A percentile compares a stretch with the other conserved stretches of the same genome.
phyloP scores from a whole-genome alignment of 2,888 invertebrate species.

The Rhagonycha lutea region DNA sequence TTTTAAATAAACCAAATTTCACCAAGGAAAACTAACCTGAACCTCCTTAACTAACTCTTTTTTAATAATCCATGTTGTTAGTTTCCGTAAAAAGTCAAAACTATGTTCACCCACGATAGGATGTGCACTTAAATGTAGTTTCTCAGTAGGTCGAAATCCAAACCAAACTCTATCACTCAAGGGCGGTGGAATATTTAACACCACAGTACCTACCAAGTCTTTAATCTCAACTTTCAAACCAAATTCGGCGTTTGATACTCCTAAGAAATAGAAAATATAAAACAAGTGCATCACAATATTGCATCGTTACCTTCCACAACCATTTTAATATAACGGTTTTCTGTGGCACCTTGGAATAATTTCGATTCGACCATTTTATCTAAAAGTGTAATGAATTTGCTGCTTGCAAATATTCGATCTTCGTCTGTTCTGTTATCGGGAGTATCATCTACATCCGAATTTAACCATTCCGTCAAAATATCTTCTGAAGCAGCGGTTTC shows the following conservation, averaged over 20 bases:
- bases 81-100: slow-evolving; percentile 72
- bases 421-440: slow-evolving; percentile 81
- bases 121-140: slow-evolving; percentile 75
- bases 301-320: slow-evolving; percentile 73
- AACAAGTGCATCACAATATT: background rate
- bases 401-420: slow-evolving; percentile 58
- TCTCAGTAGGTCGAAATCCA: slow-evolving; percentile 83
- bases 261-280: slow-evolving; percentile 30
- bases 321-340: slow-evolving; percentile 82
- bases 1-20: background rate
- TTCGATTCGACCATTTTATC: slow-evolving; percentile 84
- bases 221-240: slow-evolving; percentile 83
- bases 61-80: slow-evolving; percentile 84
- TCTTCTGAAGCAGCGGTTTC: slow-evolving; percentile 1
- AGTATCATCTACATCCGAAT: slow-evolving; percentile 78
- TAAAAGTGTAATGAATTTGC: slow-evolving; percentile 79
- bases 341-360: slow-evolving; percentile 87
- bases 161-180: slow-evolving; percentile 92
- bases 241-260: slow-evolving; percentile 86
- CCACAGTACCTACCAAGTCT: slow-evolving; percentile 76
- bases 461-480: slow-evolving; percentile 64
- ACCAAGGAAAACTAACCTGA: slow-evolving; percentile 58
- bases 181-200: slow-evolving; percentile 85
- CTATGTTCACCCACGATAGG: slow-evolving; percentile 88
- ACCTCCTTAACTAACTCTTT: slow-evolving; percentile 80